Evolutionary conservation across 2,888 invertebrate species (phyloP), one percentile per base, ranked within the genome.

Genomic region (Pollenia griseotomentosa): DNA sequence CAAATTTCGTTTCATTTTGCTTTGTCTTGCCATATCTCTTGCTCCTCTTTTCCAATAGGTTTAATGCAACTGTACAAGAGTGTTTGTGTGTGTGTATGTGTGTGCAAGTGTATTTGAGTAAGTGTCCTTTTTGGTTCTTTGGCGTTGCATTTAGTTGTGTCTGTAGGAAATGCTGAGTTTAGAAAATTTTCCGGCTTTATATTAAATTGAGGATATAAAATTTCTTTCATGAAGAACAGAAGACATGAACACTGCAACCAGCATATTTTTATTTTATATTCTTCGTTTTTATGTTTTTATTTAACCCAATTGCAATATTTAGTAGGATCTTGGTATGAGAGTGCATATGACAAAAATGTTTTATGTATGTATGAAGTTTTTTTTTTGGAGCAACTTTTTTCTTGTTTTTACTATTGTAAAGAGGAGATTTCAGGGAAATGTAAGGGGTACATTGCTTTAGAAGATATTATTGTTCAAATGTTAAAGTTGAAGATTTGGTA

Each of bases 161-260:
- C 86, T 83, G 55, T 65, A 86, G 87, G 87, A 87, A 84, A 84
- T 87, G 87, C 81, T 84, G 87, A 87, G 83, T 81, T 87, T 87
- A 81, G 87, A 87, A 84, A 87, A 87, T 87, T 87, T 84, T 87
- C 87, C 87, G 87, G 87, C 81, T 78, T 81, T 87, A 87, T 84
- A 84, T 84, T 84, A 83, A 87, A 87, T 87, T 84, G 77, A 87
- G 87, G 87, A 84, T 84, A 81, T 81, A 83, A 83, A 81, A 81
- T 84, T 78, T 74, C 59, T 70, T 46, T 12, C 23, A 40, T 46
- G 55, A 71, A 63, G 55, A 55, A 61, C 14, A 33, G 33, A 59
- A 51, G n/a, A 16, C 33, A 70, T 46, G 46, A 61, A 59, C 55
- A 83, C 63, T 66, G 74, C 70, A 77, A 71, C 70, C 83, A 83